Evolutionary conservation across 2,797 vertebrate genomes (phyloP).

Genomic region (Microchirus variegatus): DNA sequence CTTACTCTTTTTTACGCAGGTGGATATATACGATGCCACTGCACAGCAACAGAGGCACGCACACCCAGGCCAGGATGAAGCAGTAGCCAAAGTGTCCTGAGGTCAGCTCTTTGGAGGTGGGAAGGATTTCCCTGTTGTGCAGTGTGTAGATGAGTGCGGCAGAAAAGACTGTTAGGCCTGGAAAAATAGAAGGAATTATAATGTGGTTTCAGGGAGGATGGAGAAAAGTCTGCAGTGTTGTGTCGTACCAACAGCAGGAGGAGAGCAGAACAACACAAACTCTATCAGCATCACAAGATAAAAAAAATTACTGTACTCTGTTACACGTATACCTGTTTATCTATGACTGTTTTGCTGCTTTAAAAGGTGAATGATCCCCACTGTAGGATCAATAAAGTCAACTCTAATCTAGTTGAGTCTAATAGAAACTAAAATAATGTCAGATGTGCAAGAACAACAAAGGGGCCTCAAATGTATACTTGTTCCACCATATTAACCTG

Average conservation of each 20-base stretch:
- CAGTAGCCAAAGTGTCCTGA: constrained; percentile 89
- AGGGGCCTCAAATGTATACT: too few relatives aligned
- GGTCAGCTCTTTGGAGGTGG: constrained; percentile 59
- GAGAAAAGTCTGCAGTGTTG: neutral
- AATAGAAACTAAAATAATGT: too few relatives aligned
- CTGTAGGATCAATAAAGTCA: too few relatives aligned
- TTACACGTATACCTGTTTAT: too few relatives aligned
- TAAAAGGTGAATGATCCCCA: too few relatives aligned
- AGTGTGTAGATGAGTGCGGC: constrained; percentile 88
- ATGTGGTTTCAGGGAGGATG: neutral
- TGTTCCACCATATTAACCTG: too few relatives aligned
- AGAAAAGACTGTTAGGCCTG: constrained; percentile 84
- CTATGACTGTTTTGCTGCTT: too few relatives aligned
- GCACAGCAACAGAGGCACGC: constrained; percentile 84
- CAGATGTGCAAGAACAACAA: too few relatives aligned
- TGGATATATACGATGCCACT: constrained; percentile 90
- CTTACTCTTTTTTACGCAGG: constrained; percentile 88
- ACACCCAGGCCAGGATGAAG: constrained; percentile 89
- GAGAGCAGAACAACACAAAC: neutral
- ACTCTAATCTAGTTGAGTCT: too few relatives aligned
- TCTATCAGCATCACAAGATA: neutral
- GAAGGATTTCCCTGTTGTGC: constrained; percentile 83
- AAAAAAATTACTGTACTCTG: too few relatives aligned
- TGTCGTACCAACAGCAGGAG: neutral
- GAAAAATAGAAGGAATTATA: neutral